These are phyloP conservation scores for Megalonaias nervosa DNA, from an alignment of 1,140 invertebrate species.

Conservation along the genomic window DNA sequence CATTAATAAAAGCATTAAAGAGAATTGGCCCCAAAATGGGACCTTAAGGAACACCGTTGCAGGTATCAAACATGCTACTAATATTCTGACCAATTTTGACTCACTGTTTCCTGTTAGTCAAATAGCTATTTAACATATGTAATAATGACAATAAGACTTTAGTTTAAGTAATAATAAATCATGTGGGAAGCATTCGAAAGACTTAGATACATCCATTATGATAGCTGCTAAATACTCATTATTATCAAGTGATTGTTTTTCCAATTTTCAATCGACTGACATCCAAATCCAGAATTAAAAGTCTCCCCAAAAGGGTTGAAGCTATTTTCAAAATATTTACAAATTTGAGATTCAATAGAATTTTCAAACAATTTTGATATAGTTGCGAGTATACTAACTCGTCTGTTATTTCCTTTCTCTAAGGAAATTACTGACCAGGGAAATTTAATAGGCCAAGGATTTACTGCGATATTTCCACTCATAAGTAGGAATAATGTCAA, in stretches of 20 bases:
- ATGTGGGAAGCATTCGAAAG: slow-evolving; percentile 14
- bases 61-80: no score
- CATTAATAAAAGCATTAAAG: background rate
- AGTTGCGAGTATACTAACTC: slow-evolving; percentile 8
- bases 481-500: no score
- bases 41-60: background rate
- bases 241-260: slow-evolving; percentile 9
- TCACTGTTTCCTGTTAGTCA: no score
- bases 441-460: no score
- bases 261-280: slow-evolving; percentile 4
- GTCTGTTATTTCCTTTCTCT: slow-evolving; percentile 16
- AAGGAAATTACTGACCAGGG: background rate
- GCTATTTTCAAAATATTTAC: slow-evolving; percentile 1
- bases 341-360: background rate
- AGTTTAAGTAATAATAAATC: slow-evolving; percentile 15
- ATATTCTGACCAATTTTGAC: no score
- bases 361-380: background rate
- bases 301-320: background rate
- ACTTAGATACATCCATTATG: background rate
- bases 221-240: slow-evolving; percentile 12
- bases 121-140: background rate
- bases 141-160: slow-evolving; percentile 1
- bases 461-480: no score
- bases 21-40: background rate
- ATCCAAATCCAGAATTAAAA: background rate